Percentiles rank a stretch among this genome's conserved stretches.
Conservation (phyloP, 2,113 vertebrate species). For the Lota lota region DNA sequence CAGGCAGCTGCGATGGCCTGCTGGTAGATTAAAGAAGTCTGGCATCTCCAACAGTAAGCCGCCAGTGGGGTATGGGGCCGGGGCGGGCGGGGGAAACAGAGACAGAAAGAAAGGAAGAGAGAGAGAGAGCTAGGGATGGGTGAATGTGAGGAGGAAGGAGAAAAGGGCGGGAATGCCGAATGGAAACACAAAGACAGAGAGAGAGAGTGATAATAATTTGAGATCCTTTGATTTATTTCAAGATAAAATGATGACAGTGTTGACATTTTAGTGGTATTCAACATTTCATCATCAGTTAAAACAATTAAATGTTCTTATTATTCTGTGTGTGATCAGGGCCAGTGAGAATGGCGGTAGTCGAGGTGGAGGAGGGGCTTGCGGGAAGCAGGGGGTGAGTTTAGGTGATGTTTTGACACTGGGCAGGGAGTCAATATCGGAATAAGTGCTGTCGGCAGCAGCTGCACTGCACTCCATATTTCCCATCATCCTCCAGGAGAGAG, state of each 20-base stretch:
- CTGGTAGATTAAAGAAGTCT: slow-evolving; percentile 56
- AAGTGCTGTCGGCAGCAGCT: slow-evolving; percentile 45
- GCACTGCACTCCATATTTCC: slow-evolving; percentile 40
- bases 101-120: not conserved
- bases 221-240: too few relatives aligned
- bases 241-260: too few relatives aligned
- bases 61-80: slow-evolving; percentile 17
- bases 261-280: too few relatives aligned
- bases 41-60: slow-evolving; percentile 43
- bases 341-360: not conserved
- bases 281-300: too few relatives aligned
- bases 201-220: not conserved
- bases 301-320: too few relatives aligned
- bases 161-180: not conserved
- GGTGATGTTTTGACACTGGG: too few relatives aligned
- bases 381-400: slow-evolving; percentile 6
- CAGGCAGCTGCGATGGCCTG: slow-evolving; percentile 52
- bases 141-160: not conserved
- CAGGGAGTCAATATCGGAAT: slow-evolving; percentile 18
- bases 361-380: not conserved
- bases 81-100: not conserved
- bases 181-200: not conserved
- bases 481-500: slow-evolving; percentile 30
- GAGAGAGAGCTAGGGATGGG: not conserved
- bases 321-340: too few relatives aligned